phyloP scores from a whole-genome alignment of 1,140 invertebrate species.

The Zaprionus camerounensis region DNA sequence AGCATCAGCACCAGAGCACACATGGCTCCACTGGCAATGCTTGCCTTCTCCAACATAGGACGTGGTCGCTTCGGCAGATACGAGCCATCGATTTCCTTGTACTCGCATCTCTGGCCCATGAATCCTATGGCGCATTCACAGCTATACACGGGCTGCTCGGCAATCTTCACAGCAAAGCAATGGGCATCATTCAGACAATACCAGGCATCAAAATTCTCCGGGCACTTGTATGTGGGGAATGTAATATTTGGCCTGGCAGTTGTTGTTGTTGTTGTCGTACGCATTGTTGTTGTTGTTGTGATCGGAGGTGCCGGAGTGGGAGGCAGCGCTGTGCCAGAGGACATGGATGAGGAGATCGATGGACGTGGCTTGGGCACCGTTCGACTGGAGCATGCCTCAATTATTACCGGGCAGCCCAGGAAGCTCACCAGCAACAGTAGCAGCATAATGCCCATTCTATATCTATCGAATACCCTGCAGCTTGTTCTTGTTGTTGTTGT shows the following conservation, averaged over 20 bases:
- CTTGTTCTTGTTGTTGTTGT: slow-evolving; percentile 22
- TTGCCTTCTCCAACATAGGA: slow-evolving; percentile 95
- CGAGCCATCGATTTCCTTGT: slow-evolving; percentile 97
- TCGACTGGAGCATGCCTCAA: slow-evolving; percentile 93
- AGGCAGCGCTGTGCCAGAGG: slow-evolving; percentile 74
- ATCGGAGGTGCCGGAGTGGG: slow-evolving; percentile 76
- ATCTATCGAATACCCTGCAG: slow-evolving; percentile 47
- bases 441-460: slow-evolving; percentile 42
- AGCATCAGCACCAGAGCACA: slow-evolving; percentile 94
- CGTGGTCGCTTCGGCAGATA: slow-evolving; percentile 91
- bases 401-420: slow-evolving; percentile 46
- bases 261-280: slow-evolving; percentile 84
- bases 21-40: slow-evolving; percentile 94
- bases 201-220: slow-evolving; percentile 95
- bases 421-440: slow-evolving; percentile 52
- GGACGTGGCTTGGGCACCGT: slow-evolving; percentile 92
- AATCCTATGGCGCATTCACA: slow-evolving; percentile 97
- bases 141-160: slow-evolving; percentile 95
- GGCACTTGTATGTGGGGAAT: slow-evolving; percentile 97
- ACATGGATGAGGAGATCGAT: slow-evolving; percentile 74
- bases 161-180: slow-evolving; percentile 97
- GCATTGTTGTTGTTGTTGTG: slow-evolving; percentile 56
- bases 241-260: slow-evolving; percentile 95
- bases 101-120: slow-evolving; percentile 95
- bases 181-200: slow-evolving; percentile 97